These are phyloP conservation scores for Climacteris rufus DNA, from an alignment of 2,113 vertebrate species.

Conservation along the genomic window DNA sequence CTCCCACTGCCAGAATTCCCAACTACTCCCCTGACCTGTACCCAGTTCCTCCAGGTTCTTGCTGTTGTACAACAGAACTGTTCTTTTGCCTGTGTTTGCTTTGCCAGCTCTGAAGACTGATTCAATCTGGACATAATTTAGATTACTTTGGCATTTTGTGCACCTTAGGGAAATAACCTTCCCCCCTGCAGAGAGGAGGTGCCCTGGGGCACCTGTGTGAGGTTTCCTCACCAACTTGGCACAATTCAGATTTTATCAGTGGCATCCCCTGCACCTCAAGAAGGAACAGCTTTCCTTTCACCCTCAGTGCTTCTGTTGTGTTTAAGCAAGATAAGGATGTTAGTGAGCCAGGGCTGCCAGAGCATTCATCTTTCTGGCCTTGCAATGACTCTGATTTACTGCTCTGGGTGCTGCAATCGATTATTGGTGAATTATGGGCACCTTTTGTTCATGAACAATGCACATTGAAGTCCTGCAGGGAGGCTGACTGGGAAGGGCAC, in stretches of 20 bases:
- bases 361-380: not conserved
- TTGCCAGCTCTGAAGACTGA: not conserved
- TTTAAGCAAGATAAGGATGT: constrained; percentile 30
- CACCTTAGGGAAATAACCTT: not conserved
- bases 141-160: not conserved
- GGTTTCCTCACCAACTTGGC: not conserved
- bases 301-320: not conserved
- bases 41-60: not conserved
- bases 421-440: not conserved
- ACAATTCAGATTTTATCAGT: not conserved
- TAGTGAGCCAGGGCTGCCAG: constrained; percentile 34
- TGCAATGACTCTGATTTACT: constrained; percentile 8
- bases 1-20: not conserved
- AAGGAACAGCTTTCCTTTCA: not conserved
- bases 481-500: not conserved
- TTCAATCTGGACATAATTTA: not conserved
- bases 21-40: not conserved
- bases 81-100: not conserved
- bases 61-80: not conserved
- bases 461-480: not conserved
- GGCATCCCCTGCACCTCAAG: not conserved
- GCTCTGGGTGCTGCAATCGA: not conserved
- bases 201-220: not conserved
- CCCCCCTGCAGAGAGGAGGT: not conserved
- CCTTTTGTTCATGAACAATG: constrained; percentile 21